These are phyloP conservation scores for Hedya salicella DNA, from an alignment of 2,888 invertebrate species.

Conservation along the genomic window DNA sequence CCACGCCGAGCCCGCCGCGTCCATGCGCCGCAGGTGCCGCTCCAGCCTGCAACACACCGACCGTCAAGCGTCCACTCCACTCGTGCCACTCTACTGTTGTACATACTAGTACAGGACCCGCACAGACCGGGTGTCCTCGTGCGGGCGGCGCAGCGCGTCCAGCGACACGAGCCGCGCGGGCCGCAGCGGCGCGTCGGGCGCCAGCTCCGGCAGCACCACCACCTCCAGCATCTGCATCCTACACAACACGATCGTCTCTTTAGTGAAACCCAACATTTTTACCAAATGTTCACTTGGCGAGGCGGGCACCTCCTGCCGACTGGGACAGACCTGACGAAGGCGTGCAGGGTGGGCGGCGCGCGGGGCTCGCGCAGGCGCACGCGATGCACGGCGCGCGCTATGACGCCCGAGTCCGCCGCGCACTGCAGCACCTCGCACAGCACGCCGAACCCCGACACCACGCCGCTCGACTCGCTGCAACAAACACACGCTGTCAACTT, in stretches of 20 bases:
- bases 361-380: slow-evolving; percentile 57
- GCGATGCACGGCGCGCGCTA: slow-evolving; percentile 75
- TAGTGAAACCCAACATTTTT: too few species aligned
- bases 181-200: slow-evolving; percentile 59
- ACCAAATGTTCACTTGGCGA: too few species aligned
- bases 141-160: slow-evolving; percentile 55
- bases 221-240: slow-evolving; percentile 63
- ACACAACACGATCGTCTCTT: slow-evolving; percentile 30
- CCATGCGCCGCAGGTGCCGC: slow-evolving; percentile 58
- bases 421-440: slow-evolving; percentile 70
- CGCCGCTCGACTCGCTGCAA: slow-evolving; percentile 60
- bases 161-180: slow-evolving; percentile 61
- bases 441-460: slow-evolving; percentile 73
- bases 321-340: slow-evolving; percentile 29
- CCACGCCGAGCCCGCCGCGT: slow-evolving; percentile 75
- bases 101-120: too few species aligned
- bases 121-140: slow-evolving; percentile 38
- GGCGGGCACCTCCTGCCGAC: too few species aligned
- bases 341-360: slow-evolving; percentile 54
- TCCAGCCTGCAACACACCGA: slow-evolving; percentile 47
- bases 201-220: slow-evolving; percentile 68
- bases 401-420: slow-evolving; percentile 50
- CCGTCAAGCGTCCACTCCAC: too few species aligned
- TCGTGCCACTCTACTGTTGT: too few species aligned
- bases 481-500: too few species aligned